Evolutionary conservation across 37 sponge, comb jelly and placozoan genomes (phyloP).

Genomic region (Corticium candelabrum): DNA sequence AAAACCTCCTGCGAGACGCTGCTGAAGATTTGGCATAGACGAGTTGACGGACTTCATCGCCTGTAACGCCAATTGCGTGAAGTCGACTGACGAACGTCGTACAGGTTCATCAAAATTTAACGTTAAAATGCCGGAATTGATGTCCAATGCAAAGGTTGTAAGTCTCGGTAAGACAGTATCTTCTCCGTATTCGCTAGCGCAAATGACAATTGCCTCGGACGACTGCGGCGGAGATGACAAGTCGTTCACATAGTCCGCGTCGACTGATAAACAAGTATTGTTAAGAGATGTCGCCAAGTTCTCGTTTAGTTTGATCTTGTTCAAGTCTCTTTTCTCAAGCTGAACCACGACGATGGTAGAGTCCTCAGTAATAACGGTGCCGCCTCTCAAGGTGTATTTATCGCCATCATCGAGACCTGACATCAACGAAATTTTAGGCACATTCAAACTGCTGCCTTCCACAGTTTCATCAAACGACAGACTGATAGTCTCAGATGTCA

Average conservation of each 20-base stretch:
- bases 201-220: constrained; percentile 14
- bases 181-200: constrained; percentile 31
- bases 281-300: constrained; percentile 24
- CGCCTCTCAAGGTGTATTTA: constrained; percentile 44
- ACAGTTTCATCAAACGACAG: constrained; percentile 84
- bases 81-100: constrained; percentile 61
- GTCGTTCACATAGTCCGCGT: constrained; percentile 36
- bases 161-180: constrained; percentile 68
- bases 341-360: constrained; percentile 35
- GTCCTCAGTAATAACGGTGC: constrained; percentile 57
- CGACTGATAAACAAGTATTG: constrained; percentile 49
- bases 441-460: neutral
- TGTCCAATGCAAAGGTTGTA: constrained; percentile 63
- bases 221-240: constrained; percentile 39
- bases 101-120: constrained; percentile 75
- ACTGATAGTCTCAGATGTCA: constrained; percentile 51
- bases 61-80: constrained; percentile 33
- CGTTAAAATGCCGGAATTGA: constrained; percentile 52
- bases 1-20: constrained; percentile 57
- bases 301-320: constrained; percentile 56
- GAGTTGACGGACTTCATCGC: constrained; percentile 12
- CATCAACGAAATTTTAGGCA: neutral
- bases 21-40: neutral
- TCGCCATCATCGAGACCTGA: neutral
- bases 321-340: constrained; percentile 56